Conservation (phyloP, 2,797 vertebrate species). For the Lindbergichthys nudifrons region DNA sequence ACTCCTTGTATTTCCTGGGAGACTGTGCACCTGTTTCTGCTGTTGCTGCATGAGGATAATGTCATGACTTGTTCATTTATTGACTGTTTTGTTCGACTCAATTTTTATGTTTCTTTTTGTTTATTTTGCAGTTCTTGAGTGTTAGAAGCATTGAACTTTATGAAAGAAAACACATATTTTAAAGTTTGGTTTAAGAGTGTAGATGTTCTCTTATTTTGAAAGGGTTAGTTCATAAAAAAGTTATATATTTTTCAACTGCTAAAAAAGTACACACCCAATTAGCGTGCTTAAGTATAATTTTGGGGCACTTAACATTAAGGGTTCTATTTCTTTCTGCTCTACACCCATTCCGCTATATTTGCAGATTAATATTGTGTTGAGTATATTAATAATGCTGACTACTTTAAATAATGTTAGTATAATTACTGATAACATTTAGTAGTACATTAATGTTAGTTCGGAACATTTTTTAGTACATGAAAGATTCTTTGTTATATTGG, state of each 20-base stretch:
- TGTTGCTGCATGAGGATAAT: constrained; percentile 39
- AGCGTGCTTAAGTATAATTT: neutral
- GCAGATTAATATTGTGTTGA: neutral
- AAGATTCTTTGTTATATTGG: neutral
- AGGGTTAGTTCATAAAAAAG: constrained; percentile 6
- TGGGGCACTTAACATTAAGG: neutral
- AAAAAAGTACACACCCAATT: neutral
- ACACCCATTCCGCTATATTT: neutral
- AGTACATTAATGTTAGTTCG: neutral
- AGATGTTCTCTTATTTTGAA: neutral
- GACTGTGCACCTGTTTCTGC: constrained; percentile 75
- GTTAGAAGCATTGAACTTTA: constrained; percentile 1
- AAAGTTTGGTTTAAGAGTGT: neutral
- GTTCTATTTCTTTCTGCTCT: neutral
- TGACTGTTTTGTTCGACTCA: constrained; percentile 33
- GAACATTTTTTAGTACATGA: too few relatives aligned
- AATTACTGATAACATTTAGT: neutral
- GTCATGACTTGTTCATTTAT: constrained; percentile 51
- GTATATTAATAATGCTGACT: neutral
- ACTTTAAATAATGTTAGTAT: neutral
- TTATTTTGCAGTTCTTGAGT: constrained; percentile 14
- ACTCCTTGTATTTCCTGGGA: constrained; percentile 76
- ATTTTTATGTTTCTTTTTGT: constrained; percentile 38
- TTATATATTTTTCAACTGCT: neutral
- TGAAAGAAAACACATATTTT: constrained; percentile 1